Evolutionary conservation across 2,888 invertebrate species (phyloP).

Genomic region (Acleris literana): DNA sequence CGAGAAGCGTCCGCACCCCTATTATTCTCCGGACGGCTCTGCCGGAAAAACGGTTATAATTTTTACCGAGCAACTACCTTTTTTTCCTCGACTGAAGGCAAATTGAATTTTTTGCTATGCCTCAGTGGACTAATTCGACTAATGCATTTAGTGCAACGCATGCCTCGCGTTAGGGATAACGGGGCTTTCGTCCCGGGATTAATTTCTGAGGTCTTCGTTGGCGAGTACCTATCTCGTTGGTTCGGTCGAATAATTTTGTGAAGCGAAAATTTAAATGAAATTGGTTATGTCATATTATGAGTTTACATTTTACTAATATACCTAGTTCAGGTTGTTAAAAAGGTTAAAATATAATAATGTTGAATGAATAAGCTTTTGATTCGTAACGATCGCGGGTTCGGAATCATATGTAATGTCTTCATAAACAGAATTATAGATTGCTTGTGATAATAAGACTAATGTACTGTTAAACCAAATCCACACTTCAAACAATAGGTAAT

Average conservation of each 20-base stretch:
- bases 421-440: no score
- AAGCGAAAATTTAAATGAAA: no score
- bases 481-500: no score
- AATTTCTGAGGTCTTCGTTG: constrained; percentile 42
- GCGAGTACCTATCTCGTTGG: neutral
- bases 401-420: no score
- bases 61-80: constrained; percentile 67
- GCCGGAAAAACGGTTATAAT: constrained; percentile 76
- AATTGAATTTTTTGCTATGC: constrained; percentile 81
- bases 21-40: constrained; percentile 63
- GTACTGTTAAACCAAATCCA: no score
- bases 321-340: no score
- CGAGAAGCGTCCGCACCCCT: constrained; percentile 57
- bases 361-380: no score
- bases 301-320: no score
- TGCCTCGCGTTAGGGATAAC: constrained; percentile 49
- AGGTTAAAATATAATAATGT: no score
- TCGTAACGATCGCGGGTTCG: no score
- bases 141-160: constrained; percentile 77
- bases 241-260: constrained; percentile 1
- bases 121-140: constrained; percentile 78
- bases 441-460: no score
- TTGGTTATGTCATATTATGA: no score
- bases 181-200: constrained; percentile 43
- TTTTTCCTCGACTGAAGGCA: constrained; percentile 66